Conservation (phyloP, 1,140 invertebrate species). For the Drosophila bifasciata region DNA sequence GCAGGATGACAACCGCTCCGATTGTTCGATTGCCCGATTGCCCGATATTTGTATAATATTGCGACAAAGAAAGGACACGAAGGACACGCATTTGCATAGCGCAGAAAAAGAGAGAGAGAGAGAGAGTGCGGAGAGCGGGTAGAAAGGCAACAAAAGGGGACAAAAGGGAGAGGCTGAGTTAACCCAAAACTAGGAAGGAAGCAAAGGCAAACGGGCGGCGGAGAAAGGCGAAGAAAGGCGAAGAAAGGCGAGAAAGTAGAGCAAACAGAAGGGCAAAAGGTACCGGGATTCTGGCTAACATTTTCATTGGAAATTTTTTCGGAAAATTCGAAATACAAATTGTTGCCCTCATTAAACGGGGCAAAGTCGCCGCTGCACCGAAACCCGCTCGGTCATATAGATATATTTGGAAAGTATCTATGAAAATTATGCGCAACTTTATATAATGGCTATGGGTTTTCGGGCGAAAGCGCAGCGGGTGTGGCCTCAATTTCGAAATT, state of each 20-base stretch:
- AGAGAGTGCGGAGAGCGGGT: no score
- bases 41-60: constrained; percentile 77
- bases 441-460: constrained; percentile 61
- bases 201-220: constrained; percentile 19
- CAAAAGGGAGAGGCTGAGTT: constrained; percentile 30
- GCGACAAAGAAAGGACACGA: constrained; percentile 60
- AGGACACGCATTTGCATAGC: constrained; percentile 46
- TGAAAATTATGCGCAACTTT: constrained; percentile 53
- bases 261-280: constrained; percentile 45
- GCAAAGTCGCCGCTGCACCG: no score
- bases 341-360: constrained; percentile 37
- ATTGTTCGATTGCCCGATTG: constrained; percentile 19
- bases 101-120: no score
- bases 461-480: constrained; percentile 61
- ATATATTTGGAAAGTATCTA: constrained; percentile 26
- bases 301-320: constrained; percentile 38
- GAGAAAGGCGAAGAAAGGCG: constrained; percentile 14
- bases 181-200: constrained; percentile 34
- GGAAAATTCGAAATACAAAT: no score
- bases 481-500: constrained; percentile 50
- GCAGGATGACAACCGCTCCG: constrained; percentile 38
- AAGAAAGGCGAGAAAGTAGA: constrained; percentile 38
- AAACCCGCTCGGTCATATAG: constrained; percentile 30
- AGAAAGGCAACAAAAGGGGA: constrained; percentile 6
- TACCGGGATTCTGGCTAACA: no score